Evolutionary conservation across 2,113 vertebrate genomes (phyloP), one percentile per base, ranked within the genome.

Genomic region (Pelecanoides urinatrix): DNA sequence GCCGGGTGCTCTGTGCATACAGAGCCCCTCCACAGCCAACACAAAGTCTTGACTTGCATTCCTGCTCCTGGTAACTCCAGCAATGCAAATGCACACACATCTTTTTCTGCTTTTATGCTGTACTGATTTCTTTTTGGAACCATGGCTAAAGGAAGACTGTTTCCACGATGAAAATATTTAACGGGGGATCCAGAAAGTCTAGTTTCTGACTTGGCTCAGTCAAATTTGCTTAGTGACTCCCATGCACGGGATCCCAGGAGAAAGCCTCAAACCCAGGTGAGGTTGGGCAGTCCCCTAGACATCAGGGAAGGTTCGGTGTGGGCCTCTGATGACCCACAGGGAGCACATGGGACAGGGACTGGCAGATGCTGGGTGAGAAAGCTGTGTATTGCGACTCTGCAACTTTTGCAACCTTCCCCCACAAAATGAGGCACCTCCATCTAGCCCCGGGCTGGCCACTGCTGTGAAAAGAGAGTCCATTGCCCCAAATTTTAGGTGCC

Each of bases 1-100:
- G 52, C 21, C 10, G 2, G 30, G 49, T 47, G 21, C 23, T 93
- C 59, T 73, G 52, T 0, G 0, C 4, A 5, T 55, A 34, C 38
- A 29, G 53, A 70, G 53, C 13, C 61, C 65, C 44, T 73, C 42
- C 62, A 27, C 34, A 75, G 66, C 49, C 86, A 81, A 16, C 56
- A 81, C 26, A 65, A 68, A 84, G 73, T 53, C 67, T 56, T 83
- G 73, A 68, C 36, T 91, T 80, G n/a, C 26, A 38, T 88, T 70
- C 68, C 36, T 44, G 32, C 52, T 70, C 86, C 19, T 2, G 0
- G 18, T 78, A 65, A 53, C 36, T 59, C 58, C 7, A 85, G 61
- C 70, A 91, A 58, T 75, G 66, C 66, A 85, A 95, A 94, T 50
- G 30, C 17, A 13, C 26, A 81, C 72, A 11, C 30, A 30, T 45